Percentiles rank a stretch among this genome's conserved stretches.
phyloP scores from a whole-genome alignment of 64 coral and sea anemone species.

The Dendronephthya gigantea region DNA sequence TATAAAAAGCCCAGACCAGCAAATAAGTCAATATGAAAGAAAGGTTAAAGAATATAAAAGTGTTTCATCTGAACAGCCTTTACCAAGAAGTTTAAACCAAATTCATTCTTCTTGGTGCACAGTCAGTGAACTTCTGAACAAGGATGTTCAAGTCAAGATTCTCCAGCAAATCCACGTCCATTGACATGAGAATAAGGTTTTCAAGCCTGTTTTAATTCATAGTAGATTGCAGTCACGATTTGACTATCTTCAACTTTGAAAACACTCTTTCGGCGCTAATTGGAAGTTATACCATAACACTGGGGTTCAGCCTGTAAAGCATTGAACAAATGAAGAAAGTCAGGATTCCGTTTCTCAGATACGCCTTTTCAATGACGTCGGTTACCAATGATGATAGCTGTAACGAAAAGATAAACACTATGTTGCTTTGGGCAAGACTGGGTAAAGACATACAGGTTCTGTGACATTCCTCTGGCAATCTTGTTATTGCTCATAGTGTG shows the following conservation, averaged over 20 bases:
- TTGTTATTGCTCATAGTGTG: background rate
- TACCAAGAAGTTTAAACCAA: background rate
- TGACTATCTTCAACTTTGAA: background rate
- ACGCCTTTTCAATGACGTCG: background rate
- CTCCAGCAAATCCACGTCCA: background rate
- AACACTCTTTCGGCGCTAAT: background rate
- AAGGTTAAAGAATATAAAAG: background rate
- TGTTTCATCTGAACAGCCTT: background rate
- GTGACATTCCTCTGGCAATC: background rate
- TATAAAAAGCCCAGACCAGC: background rate
- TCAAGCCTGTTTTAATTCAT: background rate
- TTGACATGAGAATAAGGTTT: background rate
- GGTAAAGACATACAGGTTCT: background rate
- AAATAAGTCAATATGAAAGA: background rate
- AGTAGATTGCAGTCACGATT: background rate
- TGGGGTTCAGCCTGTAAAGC: constrained; percentile 7
- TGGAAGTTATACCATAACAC: background rate
- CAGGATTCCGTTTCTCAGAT: background rate
- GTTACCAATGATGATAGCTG: background rate
- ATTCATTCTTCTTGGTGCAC: background rate
- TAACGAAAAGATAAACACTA: background rate
- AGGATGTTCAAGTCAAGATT: constrained; percentile 8
- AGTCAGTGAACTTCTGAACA: background rate
- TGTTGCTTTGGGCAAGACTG: background rate
- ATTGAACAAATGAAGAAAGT: background rate